Conservation (phyloP, 1,140 invertebrate genomes). For the Elysia chlorotica region DNA sequence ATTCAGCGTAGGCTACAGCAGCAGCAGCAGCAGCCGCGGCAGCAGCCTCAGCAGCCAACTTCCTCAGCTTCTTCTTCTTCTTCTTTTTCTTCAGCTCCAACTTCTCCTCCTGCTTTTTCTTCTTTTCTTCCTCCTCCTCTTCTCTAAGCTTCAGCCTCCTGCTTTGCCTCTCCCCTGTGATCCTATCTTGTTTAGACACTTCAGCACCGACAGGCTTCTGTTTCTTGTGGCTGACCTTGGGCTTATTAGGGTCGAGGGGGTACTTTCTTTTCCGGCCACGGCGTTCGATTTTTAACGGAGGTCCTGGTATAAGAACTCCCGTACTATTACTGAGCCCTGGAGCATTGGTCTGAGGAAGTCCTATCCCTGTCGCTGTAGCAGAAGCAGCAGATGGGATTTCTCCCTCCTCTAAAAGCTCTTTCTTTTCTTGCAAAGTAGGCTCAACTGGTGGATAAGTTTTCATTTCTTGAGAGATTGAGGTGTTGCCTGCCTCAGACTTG, state of each 20-base stretch:
- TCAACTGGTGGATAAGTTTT: background rate
- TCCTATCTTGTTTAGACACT: background rate
- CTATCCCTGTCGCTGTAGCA: background rate
- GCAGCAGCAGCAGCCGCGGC: too few species aligned
- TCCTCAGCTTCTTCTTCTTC: background rate
- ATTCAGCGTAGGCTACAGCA: too few species aligned
- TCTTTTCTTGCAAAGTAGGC: background rate
- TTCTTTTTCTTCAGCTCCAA: background rate
- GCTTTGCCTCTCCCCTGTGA: conserved; percentile 13
- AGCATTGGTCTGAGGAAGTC: too few species aligned
- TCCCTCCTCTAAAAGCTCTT: background rate
- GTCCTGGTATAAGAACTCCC: background rate
- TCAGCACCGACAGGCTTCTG: background rate
- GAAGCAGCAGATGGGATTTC: background rate
- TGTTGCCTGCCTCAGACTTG: background rate
- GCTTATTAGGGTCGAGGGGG: background rate
- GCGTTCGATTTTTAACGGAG: background rate
- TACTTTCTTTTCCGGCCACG: background rate
- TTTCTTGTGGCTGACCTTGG: background rate
- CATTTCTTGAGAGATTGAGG: background rate
- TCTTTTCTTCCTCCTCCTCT: conserved; percentile 13
- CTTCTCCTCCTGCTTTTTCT: conserved; percentile 3
- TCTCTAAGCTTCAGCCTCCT: conserved; percentile 7
- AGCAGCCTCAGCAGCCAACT: too few species aligned
- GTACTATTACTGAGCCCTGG: background rate